Base-by-base conservation (phyloP, 2,888 invertebrate genomes). In the Parnassius glacialis region DNA sequence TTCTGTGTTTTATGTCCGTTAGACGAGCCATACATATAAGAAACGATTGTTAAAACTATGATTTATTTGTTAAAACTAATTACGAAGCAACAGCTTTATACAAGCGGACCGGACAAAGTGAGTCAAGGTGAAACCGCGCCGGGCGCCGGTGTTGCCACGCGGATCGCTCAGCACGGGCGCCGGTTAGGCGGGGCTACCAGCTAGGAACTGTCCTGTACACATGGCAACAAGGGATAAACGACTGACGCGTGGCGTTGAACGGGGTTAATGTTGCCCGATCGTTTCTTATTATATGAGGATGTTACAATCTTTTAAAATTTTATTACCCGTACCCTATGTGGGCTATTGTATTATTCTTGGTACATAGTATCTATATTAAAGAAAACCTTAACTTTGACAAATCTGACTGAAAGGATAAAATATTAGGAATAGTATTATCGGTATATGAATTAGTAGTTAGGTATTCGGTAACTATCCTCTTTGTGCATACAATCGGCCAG, bases 61-160 rank as follows among this genome's bases (percentile, higher is more conserved):
- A 34, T 45, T 63, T 65, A 73, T 75, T 76, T 74, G 74, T 70
- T 75, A 78, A 20, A 73, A 78, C 79, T 83, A 83, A 85, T 85
- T 80, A 84, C 81, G 73, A 76, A 80, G 74, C 80, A 78, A 79
- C 78, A 75, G 75, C 75, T 74, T 81, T 81, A 77, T 84, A 81
- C 82, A 83, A 85, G 83, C 87, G 80, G 82, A 81, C 81, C 81
- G 79, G 75, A 82, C 77, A 78, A 90, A 87, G 83, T 89, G 85
- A 90, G 90, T 89, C 90, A 90, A 90, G 90, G 90, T 88, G 85
- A 88, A 78, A 77, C 69, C 70, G 70, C 79, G 75, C 80, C 54
- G 51, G 60, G 70, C 79, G 75, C 80, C 86, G 85, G 68, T 77
- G 90, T 90, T 91, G 83, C 90, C 75, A 90, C 84, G 87, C 89